These are phyloP conservation scores for Drosophila siamana DNA, from an alignment of 2,888 invertebrate species.

Conservation along the genomic window DNA sequence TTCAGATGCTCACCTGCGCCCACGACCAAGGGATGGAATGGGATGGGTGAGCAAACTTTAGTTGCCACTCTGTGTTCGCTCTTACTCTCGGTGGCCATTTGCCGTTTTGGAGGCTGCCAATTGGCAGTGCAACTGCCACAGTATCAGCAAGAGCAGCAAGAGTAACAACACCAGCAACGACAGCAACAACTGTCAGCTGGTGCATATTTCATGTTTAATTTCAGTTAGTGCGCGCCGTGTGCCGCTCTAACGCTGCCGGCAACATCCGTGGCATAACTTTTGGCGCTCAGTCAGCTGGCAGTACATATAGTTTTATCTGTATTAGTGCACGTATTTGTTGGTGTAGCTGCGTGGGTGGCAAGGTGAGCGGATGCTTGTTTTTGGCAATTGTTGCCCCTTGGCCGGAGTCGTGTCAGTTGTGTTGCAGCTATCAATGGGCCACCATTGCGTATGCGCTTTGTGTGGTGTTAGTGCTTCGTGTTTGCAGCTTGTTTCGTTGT, in stretches of 20 bases:
- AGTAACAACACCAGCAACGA: no score
- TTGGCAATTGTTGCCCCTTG: slow-evolving; percentile 32
- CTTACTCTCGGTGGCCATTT: slow-evolving; percentile 38
- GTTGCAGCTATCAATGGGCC: slow-evolving; percentile 55
- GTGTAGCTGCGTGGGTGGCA: slow-evolving; percentile 9
- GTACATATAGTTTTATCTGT: not conserved
- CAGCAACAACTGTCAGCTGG: slow-evolving; percentile 36
- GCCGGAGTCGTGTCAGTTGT: slow-evolving; percentile 29
- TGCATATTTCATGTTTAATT: slow-evolving; percentile 80
- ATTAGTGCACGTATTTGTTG: not conserved
- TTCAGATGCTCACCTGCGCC: slow-evolving; percentile 54
- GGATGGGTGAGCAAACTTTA: not conserved
- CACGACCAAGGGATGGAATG: not conserved
- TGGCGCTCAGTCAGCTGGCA: slow-evolving; percentile 13
- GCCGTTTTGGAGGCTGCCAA: slow-evolving; percentile 36
- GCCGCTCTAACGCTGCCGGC: slow-evolving; percentile 24
- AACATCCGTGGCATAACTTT: slow-evolving; percentile 44
- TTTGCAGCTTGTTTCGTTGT: slow-evolving; percentile 16
- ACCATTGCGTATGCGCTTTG: slow-evolving; percentile 71
- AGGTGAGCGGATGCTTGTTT: slow-evolving; percentile 25
- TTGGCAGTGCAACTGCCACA: slow-evolving; percentile 41
- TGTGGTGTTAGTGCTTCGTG: not conserved
- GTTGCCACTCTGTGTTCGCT: not conserved
- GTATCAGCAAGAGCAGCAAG: not conserved
- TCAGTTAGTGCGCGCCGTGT: slow-evolving; percentile 69